phyloP scores from a whole-genome alignment of 2,797 vertebrate species.

The Ateles fusciceps region DNA sequence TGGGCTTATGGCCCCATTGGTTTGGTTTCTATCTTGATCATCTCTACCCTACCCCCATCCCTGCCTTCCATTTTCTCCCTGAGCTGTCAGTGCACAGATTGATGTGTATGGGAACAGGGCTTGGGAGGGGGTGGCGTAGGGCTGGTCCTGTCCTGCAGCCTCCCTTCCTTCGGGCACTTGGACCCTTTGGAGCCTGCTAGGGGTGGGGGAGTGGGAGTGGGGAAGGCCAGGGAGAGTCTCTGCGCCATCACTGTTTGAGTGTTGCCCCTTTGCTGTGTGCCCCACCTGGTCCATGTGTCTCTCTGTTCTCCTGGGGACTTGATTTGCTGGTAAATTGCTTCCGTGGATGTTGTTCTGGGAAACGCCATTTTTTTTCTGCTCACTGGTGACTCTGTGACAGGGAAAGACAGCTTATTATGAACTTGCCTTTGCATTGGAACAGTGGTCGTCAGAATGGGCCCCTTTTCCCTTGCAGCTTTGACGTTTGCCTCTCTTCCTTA shows the following conservation, averaged over 20 bases:
- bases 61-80: background rate
- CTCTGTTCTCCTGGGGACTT: background rate
- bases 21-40: background rate
- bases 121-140: rapidly evolving
- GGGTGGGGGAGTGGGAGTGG: background rate
- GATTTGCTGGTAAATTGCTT: background rate
- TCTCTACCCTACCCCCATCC: background rate
- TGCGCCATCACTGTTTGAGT: background rate
- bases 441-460: conserved; percentile 50
- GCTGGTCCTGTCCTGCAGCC: too few relatives aligned
- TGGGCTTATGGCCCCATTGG: background rate
- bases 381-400: background rate
- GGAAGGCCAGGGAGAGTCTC: background rate
- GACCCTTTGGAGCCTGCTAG: background rate
- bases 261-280: background rate
- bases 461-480: conserved; percentile 80
- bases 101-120: background rate
- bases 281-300: background rate
- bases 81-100: background rate
- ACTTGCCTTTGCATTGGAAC: conserved; percentile 52
- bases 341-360: background rate
- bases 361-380: background rate
- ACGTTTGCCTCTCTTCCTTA: conserved; percentile 81
- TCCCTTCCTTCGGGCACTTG: background rate
- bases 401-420: conserved; percentile 18